Conservation (phyloP, 2,113 vertebrate species). For the Sciurus niger region DNA sequence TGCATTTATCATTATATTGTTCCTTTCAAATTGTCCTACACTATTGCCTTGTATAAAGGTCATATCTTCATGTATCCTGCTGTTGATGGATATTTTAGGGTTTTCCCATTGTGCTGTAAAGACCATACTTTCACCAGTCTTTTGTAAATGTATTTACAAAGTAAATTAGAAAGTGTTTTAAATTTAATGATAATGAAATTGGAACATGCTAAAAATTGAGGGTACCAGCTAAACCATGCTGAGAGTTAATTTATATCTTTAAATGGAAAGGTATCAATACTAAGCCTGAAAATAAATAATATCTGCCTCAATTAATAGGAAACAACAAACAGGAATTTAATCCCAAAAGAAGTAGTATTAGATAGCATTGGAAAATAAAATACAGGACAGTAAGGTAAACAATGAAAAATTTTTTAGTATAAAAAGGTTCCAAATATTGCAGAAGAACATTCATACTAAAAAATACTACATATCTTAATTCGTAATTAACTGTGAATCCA, state of each 20-base stretch:
- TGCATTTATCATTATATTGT: too few relatives aligned
- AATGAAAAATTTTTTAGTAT: neutral
- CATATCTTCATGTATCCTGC: neutral
- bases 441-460: neutral
- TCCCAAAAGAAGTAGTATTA: neutral
- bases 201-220: neutral
- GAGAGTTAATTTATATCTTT: neutral
- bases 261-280: neutral
- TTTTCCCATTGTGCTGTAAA: neutral
- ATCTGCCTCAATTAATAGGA: neutral
- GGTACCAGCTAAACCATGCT: neutral
- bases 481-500: neutral
- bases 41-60: too few relatives aligned
- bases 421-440: neutral
- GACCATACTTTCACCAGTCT: neutral
- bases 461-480: neutral
- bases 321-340: neutral
- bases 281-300: neutral
- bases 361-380: neutral
- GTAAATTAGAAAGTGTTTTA: neutral
- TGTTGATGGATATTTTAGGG: neutral
- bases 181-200: neutral
- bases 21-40: neutral
- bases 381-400: neutral
- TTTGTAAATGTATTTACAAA: neutral